Conservation (phyloP, 1,140 invertebrate species). For the Chelonus insularis region DNA sequence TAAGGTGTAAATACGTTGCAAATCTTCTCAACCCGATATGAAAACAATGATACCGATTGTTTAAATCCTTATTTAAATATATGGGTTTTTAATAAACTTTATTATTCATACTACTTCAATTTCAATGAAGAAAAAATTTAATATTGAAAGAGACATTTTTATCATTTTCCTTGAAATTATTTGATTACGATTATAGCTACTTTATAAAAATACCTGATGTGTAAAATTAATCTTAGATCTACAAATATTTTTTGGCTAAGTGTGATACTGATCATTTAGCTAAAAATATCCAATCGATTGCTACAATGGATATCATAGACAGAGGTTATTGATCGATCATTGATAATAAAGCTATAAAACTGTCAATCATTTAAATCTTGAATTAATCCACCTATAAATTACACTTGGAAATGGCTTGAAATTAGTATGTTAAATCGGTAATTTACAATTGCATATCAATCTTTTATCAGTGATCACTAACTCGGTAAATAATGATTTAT, state of each 20-base stretch:
- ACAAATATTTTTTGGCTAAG: neutral
- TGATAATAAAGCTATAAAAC: neutral
- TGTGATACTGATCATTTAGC: neutral
- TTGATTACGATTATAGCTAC: no score
- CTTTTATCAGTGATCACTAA: no score
- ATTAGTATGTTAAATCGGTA: no score
- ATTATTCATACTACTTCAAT: neutral
- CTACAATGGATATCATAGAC: neutral
- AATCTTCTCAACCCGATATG: neutral
- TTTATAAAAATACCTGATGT: no score
- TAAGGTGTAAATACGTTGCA: neutral
- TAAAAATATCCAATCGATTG: neutral
- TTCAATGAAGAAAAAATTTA: neutral
- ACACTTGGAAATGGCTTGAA: no score
- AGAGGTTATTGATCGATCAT: conserved; percentile 1
- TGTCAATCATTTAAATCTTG: neutral
- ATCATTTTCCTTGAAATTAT: no score
- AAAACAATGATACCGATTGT: conserved; percentile 8
- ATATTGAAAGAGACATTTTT: neutral
- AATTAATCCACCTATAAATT: neutral
- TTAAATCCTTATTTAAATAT: neutral
- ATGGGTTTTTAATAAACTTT: neutral
- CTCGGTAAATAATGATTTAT: no score
- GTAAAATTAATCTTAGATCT: no score
- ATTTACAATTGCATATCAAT: no score